Base-by-base conservation (phyloP, 1,140 invertebrate species). In the Lepidostoma basale region DNA sequence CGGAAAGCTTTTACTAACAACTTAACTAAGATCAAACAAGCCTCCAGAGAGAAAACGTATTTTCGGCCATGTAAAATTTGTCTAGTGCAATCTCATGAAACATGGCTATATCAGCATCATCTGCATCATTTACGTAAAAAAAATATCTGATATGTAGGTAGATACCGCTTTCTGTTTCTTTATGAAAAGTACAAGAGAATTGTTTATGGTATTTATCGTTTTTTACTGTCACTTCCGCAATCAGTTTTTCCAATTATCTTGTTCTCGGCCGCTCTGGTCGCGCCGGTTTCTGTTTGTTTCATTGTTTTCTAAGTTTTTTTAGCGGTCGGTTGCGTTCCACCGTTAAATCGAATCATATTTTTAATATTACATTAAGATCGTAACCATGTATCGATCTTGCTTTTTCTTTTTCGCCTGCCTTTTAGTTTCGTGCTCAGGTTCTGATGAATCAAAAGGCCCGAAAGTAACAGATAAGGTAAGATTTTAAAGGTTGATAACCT, bases 381-480 rank as follows among this genome's bases (percentile, higher is more conserved):
- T 14, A 5, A 59, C 10, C n/a, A 59, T 59, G 56, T 40, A 59
- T 26, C 56, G 33, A 4, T 40, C 40, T 2, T 44, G 16, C 10
- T 62, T 65, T n/a, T 39, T 65, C 3, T 3, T 59, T 1, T 3
- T 67, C 14, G 26, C 36, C 54, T 59, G 65, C 42, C 23, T 67
- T 1, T 16, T 67, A 10, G 52, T 30, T 16, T 42, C 39, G 4
- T 62, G 66, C 25, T 67, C 65, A 16, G 66, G 30, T 23, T 62
- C 66, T 3, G 67, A 69, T 16, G 56, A 63, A 26, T 62, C 67
- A 14, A 73, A 73, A 58, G 70, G 70, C 33, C 70, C 70, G 39
- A 73, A 73, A 67, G 70, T 73, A 49, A 69, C 70, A 14, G 62
- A 73, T 40, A 73, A 73, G 67, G 70, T 73, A 66, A 62, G 18